phyloP scores from a whole-genome alignment of 2,113 vertebrate species.

The rabbit (Oryctolagus cuniculus) region mOryCun1.1 NC_091438.1:85576501-85577000 shows the following conservation, averaged over 20 bases:
- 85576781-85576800: constrained; percentile 36
- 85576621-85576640: background rate
- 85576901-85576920: background rate
- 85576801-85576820: background rate
- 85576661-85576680: background rate
- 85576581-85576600: background rate
- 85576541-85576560: constrained; percentile 47
- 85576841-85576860: background rate
- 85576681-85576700: background rate
- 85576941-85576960: background rate
- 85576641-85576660: background rate
- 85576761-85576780: background rate
- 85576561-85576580: constrained; percentile 1
- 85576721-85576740: background rate
- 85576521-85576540: constrained; percentile 71
- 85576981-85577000: background rate
- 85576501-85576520: constrained; percentile 54
- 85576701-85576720: background rate
- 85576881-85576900: background rate
- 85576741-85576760: background rate
- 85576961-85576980: background rate
- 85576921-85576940: background rate
- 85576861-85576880: background rate
- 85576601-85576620: constrained; percentile 27
- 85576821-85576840: background rate